phyloP scores from a whole-genome alignment of 2,797 vertebrate species.

The Leptatherina wallacei region DNA sequence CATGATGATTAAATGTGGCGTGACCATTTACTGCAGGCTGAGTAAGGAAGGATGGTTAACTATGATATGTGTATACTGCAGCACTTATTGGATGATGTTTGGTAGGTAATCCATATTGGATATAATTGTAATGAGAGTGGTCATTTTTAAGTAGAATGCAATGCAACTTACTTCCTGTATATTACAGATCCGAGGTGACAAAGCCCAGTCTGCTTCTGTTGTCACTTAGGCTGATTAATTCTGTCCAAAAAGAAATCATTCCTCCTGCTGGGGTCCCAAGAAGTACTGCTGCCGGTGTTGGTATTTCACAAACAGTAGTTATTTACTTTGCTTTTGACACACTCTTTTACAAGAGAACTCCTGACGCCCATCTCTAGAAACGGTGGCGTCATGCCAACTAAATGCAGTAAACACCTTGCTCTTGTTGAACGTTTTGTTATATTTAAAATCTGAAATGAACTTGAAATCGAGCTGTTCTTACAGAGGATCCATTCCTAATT shows the following conservation, averaged over 20 bases:
- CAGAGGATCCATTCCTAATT: constrained; percentile 72
- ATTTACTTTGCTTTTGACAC: constrained; percentile 75
- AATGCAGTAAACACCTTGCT: constrained; percentile 50
- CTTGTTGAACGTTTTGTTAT: constrained; percentile 51
- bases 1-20: constrained; percentile 43
- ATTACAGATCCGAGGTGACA: constrained; percentile 76
- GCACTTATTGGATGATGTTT: constrained; percentile 65
- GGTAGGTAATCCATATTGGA: constrained; percentile 99
- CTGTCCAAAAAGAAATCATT: constrained; percentile 83
- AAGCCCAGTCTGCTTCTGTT: constrained; percentile 57
- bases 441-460: constrained; percentile 70
- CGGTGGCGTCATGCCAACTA: constrained; percentile 46
- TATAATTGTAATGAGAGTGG: constrained; percentile 83
- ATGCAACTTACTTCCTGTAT: constrained; percentile 79
- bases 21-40: constrained; percentile 45
- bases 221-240: constrained; percentile 63
- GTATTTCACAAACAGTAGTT: constrained; percentile 67
- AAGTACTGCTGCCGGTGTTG: constrained; percentile 78
- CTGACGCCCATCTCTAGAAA: constrained; percentile 64
- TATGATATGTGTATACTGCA: constrained; percentile 47
- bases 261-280: constrained; percentile 74
- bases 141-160: constrained; percentile 68
- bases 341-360: constrained; percentile 79
- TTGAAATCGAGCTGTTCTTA: constrained; percentile 70
- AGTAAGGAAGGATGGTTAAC: constrained; percentile 40